Conservation (phyloP, 2,888 invertebrate species). For the Drosophila emarginata region DNA sequence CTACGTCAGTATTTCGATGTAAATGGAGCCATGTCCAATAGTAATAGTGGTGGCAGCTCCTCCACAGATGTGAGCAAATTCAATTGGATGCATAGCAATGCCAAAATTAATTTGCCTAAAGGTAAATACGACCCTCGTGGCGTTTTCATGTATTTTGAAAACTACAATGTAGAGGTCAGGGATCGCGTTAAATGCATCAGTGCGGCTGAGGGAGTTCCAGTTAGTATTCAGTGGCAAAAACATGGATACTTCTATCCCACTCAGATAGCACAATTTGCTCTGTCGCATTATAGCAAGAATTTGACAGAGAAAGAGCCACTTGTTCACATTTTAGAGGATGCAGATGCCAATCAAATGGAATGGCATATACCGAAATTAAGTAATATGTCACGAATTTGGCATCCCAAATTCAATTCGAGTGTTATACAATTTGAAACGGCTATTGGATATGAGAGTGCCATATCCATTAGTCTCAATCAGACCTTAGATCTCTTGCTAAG, state of each 20-base stretch:
- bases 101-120: conserved; percentile 94
- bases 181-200: conserved; percentile 98
- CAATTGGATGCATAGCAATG: conserved; percentile 97
- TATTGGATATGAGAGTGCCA: conserved; percentile 87
- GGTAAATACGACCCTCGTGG: conserved; percentile 94
- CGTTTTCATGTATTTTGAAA: conserved; percentile 97
- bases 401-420: conserved; percentile 85
- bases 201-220: conserved; percentile 95
- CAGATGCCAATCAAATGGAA: conserved; percentile 86
- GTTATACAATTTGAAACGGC: conserved; percentile 89
- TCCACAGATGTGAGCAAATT: conserved; percentile 86
- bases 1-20: conserved; percentile 97
- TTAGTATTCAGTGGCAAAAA: conserved; percentile 98
- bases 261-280: conserved; percentile 98
- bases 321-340: conserved; percentile 89
- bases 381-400: conserved; percentile 85
- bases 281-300: conserved; percentile 98
- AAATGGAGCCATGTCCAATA: conserved; percentile 89
- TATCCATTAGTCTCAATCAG: conserved; percentile 84
- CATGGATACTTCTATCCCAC: conserved; percentile 98
- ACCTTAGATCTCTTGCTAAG: conserved; percentile 89
- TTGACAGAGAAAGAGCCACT: conserved; percentile 92
- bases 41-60: conserved; percentile 18
- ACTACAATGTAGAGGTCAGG: conserved; percentile 97
- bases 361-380: conserved; percentile 91